Conservation (phyloP, 2,888 invertebrate genomes). For the Argyra leucocephala region DNA sequence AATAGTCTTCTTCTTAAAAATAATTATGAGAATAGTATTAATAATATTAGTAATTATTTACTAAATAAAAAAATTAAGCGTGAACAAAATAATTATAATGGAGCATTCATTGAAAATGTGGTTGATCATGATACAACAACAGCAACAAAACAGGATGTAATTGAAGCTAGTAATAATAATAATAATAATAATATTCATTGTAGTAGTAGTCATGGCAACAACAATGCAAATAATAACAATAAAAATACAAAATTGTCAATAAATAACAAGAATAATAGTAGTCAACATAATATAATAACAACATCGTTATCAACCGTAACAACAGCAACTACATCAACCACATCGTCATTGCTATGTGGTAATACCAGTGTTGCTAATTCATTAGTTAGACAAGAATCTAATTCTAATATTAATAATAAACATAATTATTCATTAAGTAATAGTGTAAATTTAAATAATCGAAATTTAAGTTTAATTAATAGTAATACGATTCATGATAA, state of each 20-base stretch:
- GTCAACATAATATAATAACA: neutral
- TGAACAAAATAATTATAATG: conserved; percentile 20
- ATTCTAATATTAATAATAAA: conserved; percentile 8
- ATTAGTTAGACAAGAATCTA: neutral
- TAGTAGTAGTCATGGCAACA: neutral
- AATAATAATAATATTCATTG: neutral
- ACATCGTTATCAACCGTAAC: neutral
- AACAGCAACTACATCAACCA: neutral
- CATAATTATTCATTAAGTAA: neutral
- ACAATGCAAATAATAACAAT: conserved; percentile 16
- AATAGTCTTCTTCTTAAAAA: conserved; percentile 9
- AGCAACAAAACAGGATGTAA: neutral
- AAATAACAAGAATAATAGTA: neutral
- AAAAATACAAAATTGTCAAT: conserved; percentile 14
- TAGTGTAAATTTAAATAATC: conserved; percentile 14
- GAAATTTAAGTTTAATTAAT: conserved; percentile 21
- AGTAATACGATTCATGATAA: conserved; percentile 41
- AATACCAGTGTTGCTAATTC: neutral
- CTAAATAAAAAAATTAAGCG: conserved; percentile 29
- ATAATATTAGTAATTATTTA: conserved; percentile 28
- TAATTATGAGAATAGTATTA: conserved; percentile 25
- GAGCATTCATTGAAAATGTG: neutral
- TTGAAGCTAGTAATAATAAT: neutral
- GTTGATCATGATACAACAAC: neutral
- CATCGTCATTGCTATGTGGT: neutral